Conservation (phyloP, 2,113 vertebrate species). For the Scomber japonicus region DNA sequence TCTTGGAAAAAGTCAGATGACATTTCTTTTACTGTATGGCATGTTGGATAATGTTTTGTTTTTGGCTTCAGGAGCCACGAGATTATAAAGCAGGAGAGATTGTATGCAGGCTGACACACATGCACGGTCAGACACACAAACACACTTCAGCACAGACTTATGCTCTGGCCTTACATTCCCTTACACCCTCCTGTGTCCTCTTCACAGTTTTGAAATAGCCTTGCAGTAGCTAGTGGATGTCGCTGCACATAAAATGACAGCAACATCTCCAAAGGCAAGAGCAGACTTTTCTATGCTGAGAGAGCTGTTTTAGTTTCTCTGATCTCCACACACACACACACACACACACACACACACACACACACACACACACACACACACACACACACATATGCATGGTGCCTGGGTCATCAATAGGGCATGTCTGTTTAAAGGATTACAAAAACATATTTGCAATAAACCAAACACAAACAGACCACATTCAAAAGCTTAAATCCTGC, state of each 20-base stretch:
- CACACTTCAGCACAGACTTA: conserved; percentile 14
- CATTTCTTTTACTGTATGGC: conserved; percentile 31
- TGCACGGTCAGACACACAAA: background rate
- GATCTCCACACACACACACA: conserved; percentile 9
- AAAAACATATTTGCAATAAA: conserved; percentile 12
- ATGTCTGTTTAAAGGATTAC: conserved; percentile 32
- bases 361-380: background rate
- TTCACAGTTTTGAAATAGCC: conserved; percentile 67
- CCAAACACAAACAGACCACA: background rate
- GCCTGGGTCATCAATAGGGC: conserved; percentile 31
- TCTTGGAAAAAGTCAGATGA: conserved; percentile 39
- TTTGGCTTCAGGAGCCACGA: conserved; percentile 36
- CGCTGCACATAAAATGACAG: conserved; percentile 72
- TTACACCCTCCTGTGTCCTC: conserved; percentile 52
- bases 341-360: conserved; percentile 2
- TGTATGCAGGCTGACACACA: conserved; percentile 18
- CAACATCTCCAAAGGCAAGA: conserved; percentile 71
- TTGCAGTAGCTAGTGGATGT: conserved; percentile 62
- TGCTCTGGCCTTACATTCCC: conserved; percentile 49
- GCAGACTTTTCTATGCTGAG: conserved; percentile 60
- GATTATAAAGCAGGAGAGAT: conserved; percentile 24
- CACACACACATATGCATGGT: conserved; percentile 9
- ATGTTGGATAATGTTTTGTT: conserved; percentile 47
- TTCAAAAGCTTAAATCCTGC: conserved; percentile 1
- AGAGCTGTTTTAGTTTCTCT: conserved; percentile 53